Percentiles rank a stretch among this genome's conserved stretches.
These are phyloP conservation scores for Diplodus sargus DNA, from an alignment of 2,797 vertebrate species.

Conservation along the genomic window DNA sequence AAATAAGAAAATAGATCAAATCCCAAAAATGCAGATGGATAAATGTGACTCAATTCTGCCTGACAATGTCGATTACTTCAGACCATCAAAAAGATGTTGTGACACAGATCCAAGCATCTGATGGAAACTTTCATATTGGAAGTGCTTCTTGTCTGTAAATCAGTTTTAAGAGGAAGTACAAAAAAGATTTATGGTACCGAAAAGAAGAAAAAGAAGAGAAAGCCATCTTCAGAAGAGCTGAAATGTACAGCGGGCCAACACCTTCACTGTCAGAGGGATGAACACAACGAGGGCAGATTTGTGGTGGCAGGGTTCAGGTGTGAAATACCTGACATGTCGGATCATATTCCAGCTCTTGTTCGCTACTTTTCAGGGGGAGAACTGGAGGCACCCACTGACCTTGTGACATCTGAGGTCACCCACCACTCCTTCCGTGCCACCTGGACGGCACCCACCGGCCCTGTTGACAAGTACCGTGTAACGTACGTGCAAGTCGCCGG, in stretches of 20 bases:
- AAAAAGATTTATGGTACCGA: slow-evolving; percentile 54
- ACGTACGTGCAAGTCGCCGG: slow-evolving; percentile 86
- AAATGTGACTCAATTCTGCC: slow-evolving; percentile 1
- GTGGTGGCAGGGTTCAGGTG: slow-evolving; percentile 43
- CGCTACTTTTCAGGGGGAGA: slow-evolving; percentile 67
- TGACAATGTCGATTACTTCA: slow-evolving; percentile 23
- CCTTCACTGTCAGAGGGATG: slow-evolving; percentile 19
- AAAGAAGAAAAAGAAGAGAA: slow-evolving; percentile 15
- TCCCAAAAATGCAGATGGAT: slow-evolving; percentile 20
- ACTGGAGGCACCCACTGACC: slow-evolving; percentile 86
- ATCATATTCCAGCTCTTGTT: slow-evolving; percentile 35
- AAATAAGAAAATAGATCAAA: slow-evolving; percentile 34
- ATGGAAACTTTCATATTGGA: slow-evolving; percentile 48
- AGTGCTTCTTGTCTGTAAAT: slow-evolving; percentile 42
- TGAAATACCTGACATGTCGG: slow-evolving; percentile 48
- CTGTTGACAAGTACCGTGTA: slow-evolving; percentile 90
- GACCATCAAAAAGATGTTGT: slow-evolving; percentile 3
- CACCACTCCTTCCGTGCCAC: slow-evolving; percentile 90
- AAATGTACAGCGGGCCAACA: slow-evolving; percentile 23
- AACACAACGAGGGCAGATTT: slow-evolving; percentile 47
- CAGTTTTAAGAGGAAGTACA: slow-evolving; percentile 49
- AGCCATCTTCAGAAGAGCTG: slow-evolving; percentile 15
- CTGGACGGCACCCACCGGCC: slow-evolving; percentile 89
- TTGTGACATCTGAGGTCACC: slow-evolving; percentile 92
- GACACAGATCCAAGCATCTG: slow-evolving; percentile 16